These are phyloP conservation scores for Pachyuromys duprasi DNA, from an alignment of 2,797 vertebrate genomes.

Conservation along the genomic window DNA sequence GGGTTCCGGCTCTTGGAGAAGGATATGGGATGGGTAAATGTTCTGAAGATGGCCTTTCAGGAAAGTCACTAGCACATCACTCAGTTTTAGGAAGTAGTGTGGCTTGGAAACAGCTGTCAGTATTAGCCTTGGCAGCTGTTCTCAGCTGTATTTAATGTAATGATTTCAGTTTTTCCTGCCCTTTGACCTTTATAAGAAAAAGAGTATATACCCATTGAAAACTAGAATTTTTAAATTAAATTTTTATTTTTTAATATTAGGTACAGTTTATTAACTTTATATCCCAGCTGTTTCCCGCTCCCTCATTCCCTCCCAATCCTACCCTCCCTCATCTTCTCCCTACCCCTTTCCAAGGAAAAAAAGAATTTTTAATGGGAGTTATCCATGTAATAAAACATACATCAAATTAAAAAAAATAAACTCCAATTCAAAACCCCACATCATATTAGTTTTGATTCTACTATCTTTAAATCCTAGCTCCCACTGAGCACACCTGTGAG, in stretches of 20 bases:
- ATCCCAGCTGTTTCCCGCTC: too few relatives aligned
- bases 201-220: neutral
- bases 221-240: neutral
- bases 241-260: too few relatives aligned
- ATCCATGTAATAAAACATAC: neutral
- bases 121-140: neutral
- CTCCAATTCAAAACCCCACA: constrained; percentile 44
- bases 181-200: neutral
- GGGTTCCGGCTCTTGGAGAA: neutral
- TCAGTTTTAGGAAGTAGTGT: neutral
- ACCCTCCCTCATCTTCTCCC: too few relatives aligned
- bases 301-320: too few relatives aligned
- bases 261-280: too few relatives aligned
- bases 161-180: neutral
- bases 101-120: neutral
- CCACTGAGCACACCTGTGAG: constrained; percentile 93
- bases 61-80: neutral
- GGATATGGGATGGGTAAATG: neutral
- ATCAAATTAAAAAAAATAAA: constrained; percentile 23
- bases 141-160: constrained; percentile 19
- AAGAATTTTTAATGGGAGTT: constrained; percentile 18
- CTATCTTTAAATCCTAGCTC: constrained; percentile 87
- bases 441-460: constrained; percentile 62
- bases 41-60: neutral
- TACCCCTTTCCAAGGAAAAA: too few relatives aligned